Evolutionary conservation across 2,888 invertebrate genomes (phyloP).

Genomic region (Agrochola lota): DNA sequence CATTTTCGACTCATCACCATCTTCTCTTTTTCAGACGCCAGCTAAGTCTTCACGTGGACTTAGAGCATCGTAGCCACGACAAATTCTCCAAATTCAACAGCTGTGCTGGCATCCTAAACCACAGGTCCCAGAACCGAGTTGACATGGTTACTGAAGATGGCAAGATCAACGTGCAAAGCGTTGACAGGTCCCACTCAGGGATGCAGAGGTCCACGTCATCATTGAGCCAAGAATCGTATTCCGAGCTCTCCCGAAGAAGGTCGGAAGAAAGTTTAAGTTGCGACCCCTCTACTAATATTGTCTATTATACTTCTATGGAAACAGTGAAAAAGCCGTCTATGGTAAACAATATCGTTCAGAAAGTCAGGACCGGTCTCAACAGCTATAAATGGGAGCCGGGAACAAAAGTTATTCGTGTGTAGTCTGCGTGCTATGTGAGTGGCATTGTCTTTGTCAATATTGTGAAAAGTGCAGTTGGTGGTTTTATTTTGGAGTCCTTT

Average conservation of each 20-base stretch:
- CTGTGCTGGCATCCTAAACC: slow-evolving; percentile 75
- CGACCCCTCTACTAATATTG: slow-evolving; percentile 79
- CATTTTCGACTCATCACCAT: background rate
- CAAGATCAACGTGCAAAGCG: slow-evolving; percentile 68
- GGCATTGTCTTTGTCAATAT: slow-evolving; percentile 62
- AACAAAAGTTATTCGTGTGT: slow-evolving; percentile 82
- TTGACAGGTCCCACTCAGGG: slow-evolving; percentile 47
- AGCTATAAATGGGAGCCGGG: slow-evolving; percentile 84
- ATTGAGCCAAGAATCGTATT: slow-evolving; percentile 55
- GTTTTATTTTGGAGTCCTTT: slow-evolving; percentile 39
- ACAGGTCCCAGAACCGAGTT: slow-evolving; percentile 43
- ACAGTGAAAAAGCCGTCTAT: slow-evolving; percentile 73
- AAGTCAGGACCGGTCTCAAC: slow-evolving; percentile 68
- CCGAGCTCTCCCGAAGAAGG: slow-evolving; percentile 64
- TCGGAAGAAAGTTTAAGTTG: slow-evolving; percentile 74
- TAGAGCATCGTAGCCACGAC: slow-evolving; percentile 77
- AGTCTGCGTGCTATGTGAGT: slow-evolving; percentile 65
- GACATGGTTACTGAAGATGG: slow-evolving; percentile 69
- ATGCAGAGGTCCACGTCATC: slow-evolving; percentile 48
- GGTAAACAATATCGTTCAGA: slow-evolving; percentile 69
- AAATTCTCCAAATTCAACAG: slow-evolving; percentile 82
- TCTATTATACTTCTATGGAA: slow-evolving; percentile 79
- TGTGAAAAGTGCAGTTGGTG: slow-evolving; percentile 53
- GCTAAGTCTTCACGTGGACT: slow-evolving; percentile 79
- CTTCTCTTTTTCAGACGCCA: slow-evolving; percentile 74